phyloP scores from a whole-genome alignment of 2,888 invertebrate species.

The Malachius bipustulatus region DNA sequence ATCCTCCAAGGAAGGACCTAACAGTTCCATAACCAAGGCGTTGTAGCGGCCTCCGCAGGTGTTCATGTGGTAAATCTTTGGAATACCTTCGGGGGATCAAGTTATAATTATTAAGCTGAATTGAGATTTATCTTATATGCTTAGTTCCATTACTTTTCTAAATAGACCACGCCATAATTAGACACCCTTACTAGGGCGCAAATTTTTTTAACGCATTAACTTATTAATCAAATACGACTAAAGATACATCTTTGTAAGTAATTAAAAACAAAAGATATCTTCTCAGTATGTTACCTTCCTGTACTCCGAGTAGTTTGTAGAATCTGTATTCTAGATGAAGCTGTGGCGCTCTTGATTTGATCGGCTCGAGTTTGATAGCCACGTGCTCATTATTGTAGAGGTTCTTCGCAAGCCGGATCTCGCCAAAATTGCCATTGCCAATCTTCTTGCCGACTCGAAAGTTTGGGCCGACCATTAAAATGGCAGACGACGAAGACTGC shows the following conservation, averaged over 20 bases:
- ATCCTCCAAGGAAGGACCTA: slow-evolving; percentile 63
- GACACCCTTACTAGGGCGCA: too few relatives aligned
- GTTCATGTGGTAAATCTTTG: slow-evolving; percentile 62
- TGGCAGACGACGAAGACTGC: slow-evolving; percentile 73
- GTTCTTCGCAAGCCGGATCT: slow-evolving; percentile 98
- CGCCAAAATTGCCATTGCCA: slow-evolving; percentile 99
- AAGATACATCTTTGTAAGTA: too few relatives aligned
- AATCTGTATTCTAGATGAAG: slow-evolving; percentile 99
- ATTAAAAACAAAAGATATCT: too few relatives aligned
- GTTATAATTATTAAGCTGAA: too few relatives aligned
- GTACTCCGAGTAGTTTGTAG: slow-evolving; percentile 97
- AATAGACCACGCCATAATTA: too few relatives aligned
- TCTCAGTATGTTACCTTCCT: too few relatives aligned
- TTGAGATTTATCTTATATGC: too few relatives aligned
- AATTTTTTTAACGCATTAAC: too few relatives aligned
- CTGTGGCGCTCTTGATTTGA: slow-evolving; percentile 99
- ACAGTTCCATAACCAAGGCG: slow-evolving; percentile 60
- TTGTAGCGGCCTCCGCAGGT: slow-evolving; percentile 60
- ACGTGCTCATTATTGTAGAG: slow-evolving; percentile 99
- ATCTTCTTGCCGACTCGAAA: slow-evolving; percentile 99
- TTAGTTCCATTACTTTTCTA: too few relatives aligned
- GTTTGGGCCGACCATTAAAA: slow-evolving; percentile 99
- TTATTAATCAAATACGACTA: too few relatives aligned
- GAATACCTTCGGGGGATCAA: slow-evolving; percentile 48
- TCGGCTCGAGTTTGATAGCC: slow-evolving; percentile 99